Evolutionary conservation across 2,888 invertebrate species (phyloP).

Genomic region (Microctonus aethiopoides): DNA sequence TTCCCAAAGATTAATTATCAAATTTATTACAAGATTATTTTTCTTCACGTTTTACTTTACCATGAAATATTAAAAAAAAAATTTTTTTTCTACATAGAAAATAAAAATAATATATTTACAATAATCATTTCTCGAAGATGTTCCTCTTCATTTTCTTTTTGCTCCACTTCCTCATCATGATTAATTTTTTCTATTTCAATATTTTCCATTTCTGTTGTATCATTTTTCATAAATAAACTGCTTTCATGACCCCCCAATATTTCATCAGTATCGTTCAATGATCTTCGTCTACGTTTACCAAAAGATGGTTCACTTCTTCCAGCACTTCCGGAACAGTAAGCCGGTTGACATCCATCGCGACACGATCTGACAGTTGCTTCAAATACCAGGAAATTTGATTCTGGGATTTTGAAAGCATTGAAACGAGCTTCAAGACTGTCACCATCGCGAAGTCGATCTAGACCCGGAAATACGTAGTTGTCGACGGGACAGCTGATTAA

Average conservation of each 20-base stretch:
- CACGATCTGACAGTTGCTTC: conserved; percentile 92
- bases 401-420: conserved; percentile 94
- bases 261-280: conserved; percentile 67
- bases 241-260: conserved; percentile 36
- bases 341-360: conserved; percentile 89
- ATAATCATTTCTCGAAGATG: conserved; percentile 91
- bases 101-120: conserved; percentile 68
- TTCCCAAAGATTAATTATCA: no score
- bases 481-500: conserved; percentile 86
- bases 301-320: conserved; percentile 87
- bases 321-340: conserved; percentile 82
- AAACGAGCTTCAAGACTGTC: conserved; percentile 91
- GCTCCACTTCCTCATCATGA: conserved; percentile 69
- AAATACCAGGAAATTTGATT: conserved; percentile 92
- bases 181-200: conserved; percentile 73
- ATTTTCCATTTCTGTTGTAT: conserved; percentile 63
- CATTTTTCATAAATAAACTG: conserved; percentile 53
- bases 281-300: conserved; percentile 77
- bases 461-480: conserved; percentile 89
- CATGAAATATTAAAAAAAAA: no score
- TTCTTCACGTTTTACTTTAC: no score
- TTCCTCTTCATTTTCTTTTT: conserved; percentile 73
- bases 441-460: conserved; percentile 86
- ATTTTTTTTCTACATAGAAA: background rate
- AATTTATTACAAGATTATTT: no score